Evolutionary conservation across 2,888 invertebrate species (phyloP).

Genomic region (Cyclophora punctaria): DNA sequence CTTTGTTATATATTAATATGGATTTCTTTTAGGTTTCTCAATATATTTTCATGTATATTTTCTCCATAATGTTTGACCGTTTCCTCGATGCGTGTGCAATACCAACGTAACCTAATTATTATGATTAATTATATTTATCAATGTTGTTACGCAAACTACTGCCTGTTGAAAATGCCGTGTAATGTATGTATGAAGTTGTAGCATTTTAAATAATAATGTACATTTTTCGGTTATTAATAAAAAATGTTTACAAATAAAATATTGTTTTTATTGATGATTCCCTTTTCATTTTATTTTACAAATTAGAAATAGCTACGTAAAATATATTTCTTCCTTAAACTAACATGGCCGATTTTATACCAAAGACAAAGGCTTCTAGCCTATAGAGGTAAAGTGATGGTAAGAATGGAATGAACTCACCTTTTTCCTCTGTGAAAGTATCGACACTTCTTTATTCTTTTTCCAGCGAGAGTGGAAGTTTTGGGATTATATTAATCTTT

Average conservation of each 20-base stretch:
- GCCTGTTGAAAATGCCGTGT: conserved; percentile 49
- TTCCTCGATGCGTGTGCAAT: conserved; percentile 5
- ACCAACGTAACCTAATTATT: background rate
- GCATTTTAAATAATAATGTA: conserved; percentile 61
- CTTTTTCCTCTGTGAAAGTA: too few species aligned
- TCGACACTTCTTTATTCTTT: too few species aligned
- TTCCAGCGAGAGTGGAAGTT: too few species aligned
- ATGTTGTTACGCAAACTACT: conserved; percentile 27
- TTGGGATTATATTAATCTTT: too few species aligned
- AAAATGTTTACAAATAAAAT: conserved; percentile 58
- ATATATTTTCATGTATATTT: background rate
- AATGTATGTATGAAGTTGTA: conserved; percentile 63
- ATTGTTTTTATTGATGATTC: conserved; percentile 7
- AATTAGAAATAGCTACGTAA: too few species aligned
- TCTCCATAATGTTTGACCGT: too few species aligned
- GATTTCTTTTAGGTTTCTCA: background rate
- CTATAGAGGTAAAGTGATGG: too few species aligned
- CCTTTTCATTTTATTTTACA: background rate
- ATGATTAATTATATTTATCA: background rate
- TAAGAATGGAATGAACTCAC: too few species aligned
- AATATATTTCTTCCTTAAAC: too few species aligned
- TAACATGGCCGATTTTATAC: too few species aligned
- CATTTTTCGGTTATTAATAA: conserved; percentile 69
- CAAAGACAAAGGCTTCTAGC: too few species aligned
- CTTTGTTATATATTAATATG: too few species aligned